phyloP scores from a whole-genome alignment of 2,888 invertebrate species.

The Amphipyra tragopoginis region DNA sequence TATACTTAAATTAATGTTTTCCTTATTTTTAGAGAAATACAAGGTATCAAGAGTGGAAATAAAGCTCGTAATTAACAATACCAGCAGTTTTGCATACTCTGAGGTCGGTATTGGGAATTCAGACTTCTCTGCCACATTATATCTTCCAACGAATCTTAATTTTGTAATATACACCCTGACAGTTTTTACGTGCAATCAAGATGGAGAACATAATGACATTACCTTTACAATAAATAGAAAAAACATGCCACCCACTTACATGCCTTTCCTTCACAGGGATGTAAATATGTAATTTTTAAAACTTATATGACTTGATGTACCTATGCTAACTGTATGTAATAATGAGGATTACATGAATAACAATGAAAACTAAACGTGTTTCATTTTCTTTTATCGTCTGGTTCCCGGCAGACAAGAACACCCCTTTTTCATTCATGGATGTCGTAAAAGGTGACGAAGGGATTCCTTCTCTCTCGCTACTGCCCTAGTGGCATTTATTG shows the following conservation, averaged over 20 bases:
- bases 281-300: not conserved
- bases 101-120: constrained; percentile 69
- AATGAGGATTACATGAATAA: too few species aligned
- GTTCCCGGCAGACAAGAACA: too few species aligned
- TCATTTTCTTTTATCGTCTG: too few species aligned
- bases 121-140: constrained; percentile 73
- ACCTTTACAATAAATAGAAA: not conserved
- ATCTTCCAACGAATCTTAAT: constrained; percentile 71
- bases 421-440: too few species aligned
- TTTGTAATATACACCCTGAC: constrained; percentile 70
- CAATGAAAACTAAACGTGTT: too few species aligned
- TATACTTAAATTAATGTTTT: not conserved
- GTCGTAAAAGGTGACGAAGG: too few species aligned
- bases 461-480: too few species aligned
- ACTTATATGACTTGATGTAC: too few species aligned
- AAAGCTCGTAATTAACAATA: constrained; percentile 74
- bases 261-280: constrained; percentile 42
- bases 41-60: constrained; percentile 77
- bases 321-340: too few species aligned
- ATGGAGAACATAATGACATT: constrained; percentile 7
- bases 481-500: too few species aligned
- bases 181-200: constrained; percentile 70
- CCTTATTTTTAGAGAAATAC: constrained; percentile 52
- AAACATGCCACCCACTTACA: not conserved
- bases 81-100: constrained; percentile 74